Base-by-base conservation (phyloP, 2,888 invertebrate species). In the Lochmaea capreae region DNA sequence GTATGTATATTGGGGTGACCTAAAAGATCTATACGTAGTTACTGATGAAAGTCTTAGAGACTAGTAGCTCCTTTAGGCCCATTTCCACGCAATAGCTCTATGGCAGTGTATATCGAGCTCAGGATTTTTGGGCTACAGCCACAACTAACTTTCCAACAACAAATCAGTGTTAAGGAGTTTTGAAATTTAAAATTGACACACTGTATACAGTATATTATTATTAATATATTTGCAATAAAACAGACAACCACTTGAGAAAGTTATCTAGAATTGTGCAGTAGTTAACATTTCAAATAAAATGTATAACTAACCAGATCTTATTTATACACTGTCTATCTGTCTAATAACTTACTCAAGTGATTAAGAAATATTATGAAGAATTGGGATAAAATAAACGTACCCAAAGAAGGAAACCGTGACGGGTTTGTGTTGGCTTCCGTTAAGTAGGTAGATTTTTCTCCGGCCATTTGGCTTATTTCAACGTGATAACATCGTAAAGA, bases 401-500 rank as follows among this genome's bases (percentile, higher is more conserved):
- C 61, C 61, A 61, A 58, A 61, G 26, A 61, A 61, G 61, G 61
- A 61, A 61, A 61, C 66, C 49, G 49, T 26, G 49, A 65, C 14
- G 65, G 49, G 26, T 22, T 49, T n/a, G 43, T 52, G n/a, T 65
- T 46, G 18, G 46, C 65, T 65, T 65, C 65, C 49, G 65, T 46
- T 65, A 65, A 65, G 65, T 65, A 72, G 57, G 58, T 52, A 63
- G 72, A 26, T 63, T 16, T 68, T 69, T 72, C 65, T 68, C 33
- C 65, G 68, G 68, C 61, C 73, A 65, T 68, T 71, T 74, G 75
- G 70, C 68, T 69, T 73, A 76, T 76, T 71, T 76, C 73, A 73
- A 67, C 42, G 71, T 68, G 79, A 79, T 80, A 79, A 72, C 73
- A 77, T 80, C 79, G 71, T 68, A 77, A 75, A 39, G 71, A 77